Base-by-base conservation (phyloP, 2,888 invertebrate species). In the Oligia strigilis region DNA sequence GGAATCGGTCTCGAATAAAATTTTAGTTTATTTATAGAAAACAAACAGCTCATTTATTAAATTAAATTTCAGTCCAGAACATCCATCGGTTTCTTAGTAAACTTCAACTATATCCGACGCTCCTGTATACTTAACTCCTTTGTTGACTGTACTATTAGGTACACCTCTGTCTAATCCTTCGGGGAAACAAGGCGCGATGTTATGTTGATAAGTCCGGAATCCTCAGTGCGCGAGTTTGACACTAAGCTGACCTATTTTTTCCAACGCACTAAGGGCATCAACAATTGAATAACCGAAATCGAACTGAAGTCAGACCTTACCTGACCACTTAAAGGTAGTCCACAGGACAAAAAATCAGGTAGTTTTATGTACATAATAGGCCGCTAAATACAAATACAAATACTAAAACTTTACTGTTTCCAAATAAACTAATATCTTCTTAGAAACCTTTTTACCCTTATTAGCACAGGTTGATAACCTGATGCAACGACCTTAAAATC, bases 381-480 rank as follows among this genome's bases (percentile, higher is more conserved):
- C 11, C 4, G 4, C 46, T 55, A 72, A 75, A 52, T 60, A 6
- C 46, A 19, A 64, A 69, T 58, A 23, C 14, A 60, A 66, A 60
- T 23, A 58, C 3, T 1, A 8, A 43, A 62, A n/a, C 14, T 40
- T 29, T 11, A 46, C 43, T 3, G 11, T 55, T 40, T 62, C 2
- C 23, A 71, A 29, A 67, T 11, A n/a, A 62, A 52, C 13, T 1
- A 40, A 55, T 40, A 66, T 8, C 8, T 29, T 77, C 19, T 67
- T 36, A 52, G n/a, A 60, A 60, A 69, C 52, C 19, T n/a, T 64
- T 78, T 73, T 52, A 70, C 70, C 49, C 43, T 69, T 72, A 72
- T 70, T 46, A 1, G 36, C 43, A 23, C 23, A 77, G 72, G 46
- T 72, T 66, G 46, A n/a, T 60, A 46, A 79, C 72, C 49, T 65